Base-by-base conservation (phyloP, 2,113 vertebrate species). In the Catharus fuscescens region DNA sequence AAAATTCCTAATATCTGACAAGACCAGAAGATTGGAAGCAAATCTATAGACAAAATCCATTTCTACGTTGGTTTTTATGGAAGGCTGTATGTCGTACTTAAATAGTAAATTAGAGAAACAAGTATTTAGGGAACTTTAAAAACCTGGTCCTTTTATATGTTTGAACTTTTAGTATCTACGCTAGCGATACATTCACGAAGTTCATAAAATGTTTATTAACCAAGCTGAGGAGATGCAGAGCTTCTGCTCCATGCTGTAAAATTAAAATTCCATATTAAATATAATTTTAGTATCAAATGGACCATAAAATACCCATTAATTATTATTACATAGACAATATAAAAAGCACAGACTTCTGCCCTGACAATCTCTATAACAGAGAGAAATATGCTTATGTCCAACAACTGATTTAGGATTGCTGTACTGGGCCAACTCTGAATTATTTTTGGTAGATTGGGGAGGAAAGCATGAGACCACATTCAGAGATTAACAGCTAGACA, bases 171-270 rank as follows among this genome's bases (percentile, higher is more conserved):
- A 95, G 16, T 74, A 92, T 89, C 50, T 95, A 56, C 82, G 70
- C 72, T 52, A 73, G 64, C 84, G 72, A 67, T 42, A 61, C 31
- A 81, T 59, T 93, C 73, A 71, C 19, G 79, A 70, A 92, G 60
- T 67, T 92, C 71, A 96, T 93, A 90, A 94, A 96, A 95, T n/a
- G 3, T 74, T 88, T 73, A 86, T 95, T 90, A 87, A 66, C 45
- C 24, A 78, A 90, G 85, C 14, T 45, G 67, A 84, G 31, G 79
- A 53, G 24, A 61, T 29, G 38, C 31, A 82, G 19, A 72, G 17
- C 17, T 89, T 57, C 77, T 83, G 5, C 16, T 86, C 45, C 10
- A 9, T 56, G 12, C 13, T 57, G 9, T 78, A 74, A 71, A 86
- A 28, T 60, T 34, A 76, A 50, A 91, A 82, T 54, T 80, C 32